Conservation (phyloP, 30 jellyfish, hydroid and myxozoan species). For the Chrysaora quinquecirrha region DNA sequence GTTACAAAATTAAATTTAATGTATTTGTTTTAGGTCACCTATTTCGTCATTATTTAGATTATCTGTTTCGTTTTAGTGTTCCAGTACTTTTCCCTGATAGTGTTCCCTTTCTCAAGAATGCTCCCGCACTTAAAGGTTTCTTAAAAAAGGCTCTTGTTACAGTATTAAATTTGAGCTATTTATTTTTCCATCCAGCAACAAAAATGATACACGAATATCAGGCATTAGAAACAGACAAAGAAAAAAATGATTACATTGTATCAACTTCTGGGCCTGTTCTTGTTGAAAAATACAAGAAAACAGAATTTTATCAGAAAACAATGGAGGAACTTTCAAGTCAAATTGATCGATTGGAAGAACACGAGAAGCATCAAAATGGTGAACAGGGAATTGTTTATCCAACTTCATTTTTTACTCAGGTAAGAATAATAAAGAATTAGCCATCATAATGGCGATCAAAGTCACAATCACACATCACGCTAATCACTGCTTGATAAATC, state of each 20-base stretch:
- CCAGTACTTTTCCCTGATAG: no score
- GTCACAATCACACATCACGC: no score
- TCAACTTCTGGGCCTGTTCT: slow-evolving; percentile 30
- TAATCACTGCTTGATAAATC: no score
- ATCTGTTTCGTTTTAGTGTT: no score
- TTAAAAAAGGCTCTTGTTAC: no score
- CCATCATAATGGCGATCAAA: no score
- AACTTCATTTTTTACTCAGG: slow-evolving; percentile 64
- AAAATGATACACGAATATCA: slow-evolving; percentile 38
- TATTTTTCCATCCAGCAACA: slow-evolving; percentile 1
- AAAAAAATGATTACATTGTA: slow-evolving; percentile 5
- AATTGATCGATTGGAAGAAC: slow-evolving; percentile 22
- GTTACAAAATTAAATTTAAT: no score
- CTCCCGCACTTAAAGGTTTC: no score
- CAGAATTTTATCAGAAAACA: slow-evolving; percentile 37
- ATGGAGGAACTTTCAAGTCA: slow-evolving; percentile 21
- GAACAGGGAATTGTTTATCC: slow-evolving; percentile 26
- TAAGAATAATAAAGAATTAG: neutral
- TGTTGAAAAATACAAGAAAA: slow-evolving; percentile 5
- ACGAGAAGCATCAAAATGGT: neutral
- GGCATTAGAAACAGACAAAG: slow-evolving; percentile 33
- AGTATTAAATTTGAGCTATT: no score
- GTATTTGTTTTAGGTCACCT: no score
- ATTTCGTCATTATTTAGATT: no score
- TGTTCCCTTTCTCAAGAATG: no score